phyloP scores from a whole-genome alignment of 2,113 vertebrate species.

The Marmota monax region DNA sequence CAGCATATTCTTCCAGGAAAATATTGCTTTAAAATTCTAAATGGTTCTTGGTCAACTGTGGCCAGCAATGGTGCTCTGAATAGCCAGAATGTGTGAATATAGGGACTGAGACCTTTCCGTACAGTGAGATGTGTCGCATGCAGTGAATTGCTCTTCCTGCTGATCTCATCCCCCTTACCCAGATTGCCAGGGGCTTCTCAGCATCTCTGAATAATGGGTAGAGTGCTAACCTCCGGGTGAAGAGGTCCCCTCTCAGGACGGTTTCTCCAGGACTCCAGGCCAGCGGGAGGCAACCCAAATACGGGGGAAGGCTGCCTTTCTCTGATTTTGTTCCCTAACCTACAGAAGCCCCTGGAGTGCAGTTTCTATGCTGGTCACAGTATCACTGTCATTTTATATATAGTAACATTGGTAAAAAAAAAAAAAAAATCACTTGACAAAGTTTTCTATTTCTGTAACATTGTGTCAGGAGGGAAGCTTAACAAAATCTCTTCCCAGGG shows the following conservation, averaged over 20 bases:
- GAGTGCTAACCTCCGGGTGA: background rate
- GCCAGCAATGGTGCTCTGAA: background rate
- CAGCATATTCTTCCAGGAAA: background rate
- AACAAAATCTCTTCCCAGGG: conserved; percentile 30
- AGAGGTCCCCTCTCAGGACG: background rate
- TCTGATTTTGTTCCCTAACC: background rate
- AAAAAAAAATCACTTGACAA: conserved; percentile 58
- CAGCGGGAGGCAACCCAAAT: background rate
- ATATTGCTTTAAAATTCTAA: background rate
- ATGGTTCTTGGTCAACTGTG: background rate
- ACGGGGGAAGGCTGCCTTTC: background rate
- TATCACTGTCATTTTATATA: conserved; percentile 65
- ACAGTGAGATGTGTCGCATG: background rate
- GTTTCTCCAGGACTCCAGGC: background rate
- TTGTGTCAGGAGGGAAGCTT: conserved; percentile 66
- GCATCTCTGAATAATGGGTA: background rate
- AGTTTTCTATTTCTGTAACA: conserved; percentile 80
- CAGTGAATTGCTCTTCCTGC: background rate
- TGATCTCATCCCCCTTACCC: background rate
- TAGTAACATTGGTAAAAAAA: conserved; percentile 67
- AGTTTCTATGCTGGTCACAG: background rate
- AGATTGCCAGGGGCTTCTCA: background rate
- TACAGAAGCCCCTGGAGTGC: background rate
- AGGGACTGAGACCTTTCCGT: background rate
- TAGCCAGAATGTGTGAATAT: background rate